These are phyloP conservation scores for Microplitis demolitor DNA, from an alignment of 1,140 invertebrate genomes.

Conservation along the genomic window DNA sequence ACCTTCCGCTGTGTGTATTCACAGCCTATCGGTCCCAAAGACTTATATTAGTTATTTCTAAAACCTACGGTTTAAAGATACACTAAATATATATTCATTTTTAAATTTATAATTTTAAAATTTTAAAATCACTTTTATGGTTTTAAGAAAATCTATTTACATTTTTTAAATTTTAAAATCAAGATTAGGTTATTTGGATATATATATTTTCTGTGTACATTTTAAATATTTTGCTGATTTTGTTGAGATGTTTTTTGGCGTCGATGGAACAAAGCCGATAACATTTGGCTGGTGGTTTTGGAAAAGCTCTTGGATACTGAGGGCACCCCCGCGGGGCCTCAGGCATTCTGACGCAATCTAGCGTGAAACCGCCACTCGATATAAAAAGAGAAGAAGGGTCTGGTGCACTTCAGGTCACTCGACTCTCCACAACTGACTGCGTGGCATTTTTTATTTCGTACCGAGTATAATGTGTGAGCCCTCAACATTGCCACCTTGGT, in stretches of 20 bases:
- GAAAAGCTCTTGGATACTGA: conserved; percentile 9
- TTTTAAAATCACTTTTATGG: too few relatives aligned
- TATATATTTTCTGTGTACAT: too few relatives aligned
- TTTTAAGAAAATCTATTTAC: too few relatives aligned
- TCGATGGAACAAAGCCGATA: not conserved
- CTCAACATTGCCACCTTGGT: not conserved
- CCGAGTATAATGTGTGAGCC: not conserved
- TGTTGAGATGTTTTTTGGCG: not conserved
- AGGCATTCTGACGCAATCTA: conserved; percentile 34
- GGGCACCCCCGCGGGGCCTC: conserved; percentile 14
- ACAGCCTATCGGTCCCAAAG: too few relatives aligned
- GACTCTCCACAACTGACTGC: conserved; percentile 7
- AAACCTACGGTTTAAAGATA: too few relatives aligned
- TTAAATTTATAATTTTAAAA: too few relatives aligned
- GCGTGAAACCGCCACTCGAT: conserved; percentile 37
- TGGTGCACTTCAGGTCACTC: not conserved
- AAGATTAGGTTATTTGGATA: too few relatives aligned
- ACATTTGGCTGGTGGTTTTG: conserved; percentile 33
- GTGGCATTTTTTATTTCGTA: not conserved
- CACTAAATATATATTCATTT: too few relatives aligned
- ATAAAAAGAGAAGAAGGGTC: conserved; percentile 14
- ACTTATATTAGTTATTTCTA: too few relatives aligned
- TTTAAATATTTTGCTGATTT: not conserved
- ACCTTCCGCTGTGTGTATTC: too few relatives aligned
- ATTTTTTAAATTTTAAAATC: too few relatives aligned